Evolutionary conservation across 1,140 invertebrate species (phyloP).

Genomic region (Zaprionus tsacasi): DNA sequence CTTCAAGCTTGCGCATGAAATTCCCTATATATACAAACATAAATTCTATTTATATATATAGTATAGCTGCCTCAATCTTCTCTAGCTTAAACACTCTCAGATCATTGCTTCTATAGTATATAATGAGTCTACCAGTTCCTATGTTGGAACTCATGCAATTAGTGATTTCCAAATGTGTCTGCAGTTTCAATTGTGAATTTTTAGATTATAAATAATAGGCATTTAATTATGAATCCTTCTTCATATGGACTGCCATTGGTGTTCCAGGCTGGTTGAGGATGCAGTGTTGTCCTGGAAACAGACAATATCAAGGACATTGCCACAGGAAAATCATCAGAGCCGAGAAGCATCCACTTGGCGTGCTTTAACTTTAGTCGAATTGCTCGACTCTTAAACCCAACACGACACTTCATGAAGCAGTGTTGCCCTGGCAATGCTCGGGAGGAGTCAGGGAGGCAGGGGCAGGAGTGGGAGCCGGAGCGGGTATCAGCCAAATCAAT

Average conservation of each 20-base stretch:
- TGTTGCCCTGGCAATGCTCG: neutral
- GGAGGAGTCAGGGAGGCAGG: neutral
- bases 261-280: too few species aligned
- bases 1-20: too few species aligned
- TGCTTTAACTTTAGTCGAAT: conserved; percentile 17
- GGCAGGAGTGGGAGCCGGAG: neutral
- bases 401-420: conserved; percentile 13
- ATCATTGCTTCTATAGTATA: neutral
- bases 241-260: neutral
- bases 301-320: conserved; percentile 3
- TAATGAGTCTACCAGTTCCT: neutral
- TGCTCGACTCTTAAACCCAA: neutral
- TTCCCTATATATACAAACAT: too few species aligned
- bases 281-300: neutral
- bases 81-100: neutral
- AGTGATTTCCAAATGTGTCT: neutral
- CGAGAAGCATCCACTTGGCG: conserved; percentile 21
- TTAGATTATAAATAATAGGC: conserved; percentile 1
- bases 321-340: conserved; percentile 3
- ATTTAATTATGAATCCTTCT: neutral
- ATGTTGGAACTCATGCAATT: conserved; percentile 7
- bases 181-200: neutral
- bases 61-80: neutral
- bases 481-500: conserved; percentile 48
- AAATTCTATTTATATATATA: neutral